Percentiles rank a stretch among this genome's conserved stretches.
These are phyloP conservation scores for Drosophila tropicalis DNA, from an alignment of 1,140 invertebrate species.

Conservation along the genomic window DNA sequence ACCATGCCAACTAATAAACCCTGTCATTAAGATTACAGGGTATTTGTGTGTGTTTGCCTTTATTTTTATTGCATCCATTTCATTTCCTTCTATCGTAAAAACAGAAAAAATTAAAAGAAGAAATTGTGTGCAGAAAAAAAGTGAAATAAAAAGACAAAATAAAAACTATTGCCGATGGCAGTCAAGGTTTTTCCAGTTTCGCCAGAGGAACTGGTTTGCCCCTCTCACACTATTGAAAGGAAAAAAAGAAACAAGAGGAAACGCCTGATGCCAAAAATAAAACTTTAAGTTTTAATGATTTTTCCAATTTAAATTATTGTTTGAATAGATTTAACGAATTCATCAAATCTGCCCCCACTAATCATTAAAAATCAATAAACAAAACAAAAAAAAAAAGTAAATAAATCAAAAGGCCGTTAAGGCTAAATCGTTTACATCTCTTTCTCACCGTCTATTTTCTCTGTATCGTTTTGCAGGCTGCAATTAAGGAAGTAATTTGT, in stretches of 20 bases:
- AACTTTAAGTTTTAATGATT: not conserved
- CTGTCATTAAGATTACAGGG: conserved; percentile 26
- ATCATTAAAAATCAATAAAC: no score
- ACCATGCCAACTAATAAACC: not conserved
- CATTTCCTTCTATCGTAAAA: conserved; percentile 77
- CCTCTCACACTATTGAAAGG: not conserved
- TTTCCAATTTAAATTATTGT: conserved; percentile 1
- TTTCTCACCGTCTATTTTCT: conserved; percentile 44
- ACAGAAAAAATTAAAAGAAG: conserved; percentile 41
- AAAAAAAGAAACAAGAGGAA: conserved; percentile 43
- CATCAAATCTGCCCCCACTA: not conserved
- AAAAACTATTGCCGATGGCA: conserved; percentile 39
- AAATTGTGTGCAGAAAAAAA: conserved; percentile 31
- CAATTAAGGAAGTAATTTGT: conserved; percentile 80
- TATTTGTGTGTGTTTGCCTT: conserved; percentile 38
- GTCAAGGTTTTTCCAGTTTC: conserved; percentile 66
- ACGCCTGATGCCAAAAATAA: conserved; percentile 35
- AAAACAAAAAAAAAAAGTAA: no score
- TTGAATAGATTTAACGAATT: not conserved
- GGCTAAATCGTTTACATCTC: conserved; percentile 36
- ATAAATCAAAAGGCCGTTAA: not conserved
- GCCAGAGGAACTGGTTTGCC: conserved; percentile 23
- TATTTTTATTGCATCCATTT: conserved; percentile 60
- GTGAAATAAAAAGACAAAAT: conserved; percentile 54
- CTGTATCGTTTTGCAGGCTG: conserved; percentile 68